phyloP scores from a whole-genome alignment of 2,888 invertebrate species.

The Glyphotaelius pellucidus region DNA sequence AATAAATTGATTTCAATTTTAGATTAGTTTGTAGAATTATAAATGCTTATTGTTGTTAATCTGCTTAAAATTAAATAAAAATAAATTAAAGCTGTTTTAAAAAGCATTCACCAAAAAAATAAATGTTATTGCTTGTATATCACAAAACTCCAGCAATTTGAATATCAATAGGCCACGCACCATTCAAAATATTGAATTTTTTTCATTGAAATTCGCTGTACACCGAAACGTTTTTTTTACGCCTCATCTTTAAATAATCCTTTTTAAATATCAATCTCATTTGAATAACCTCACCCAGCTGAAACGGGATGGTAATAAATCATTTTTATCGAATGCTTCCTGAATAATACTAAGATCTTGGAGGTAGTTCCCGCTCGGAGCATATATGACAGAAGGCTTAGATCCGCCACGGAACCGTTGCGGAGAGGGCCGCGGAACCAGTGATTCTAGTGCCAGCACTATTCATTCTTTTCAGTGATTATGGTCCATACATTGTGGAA shows the following conservation, averaged over 20 bases:
- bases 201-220: background rate
- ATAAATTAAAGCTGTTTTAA: background rate
- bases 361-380: slow-evolving; percentile 33
- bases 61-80: background rate
- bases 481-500: background rate
- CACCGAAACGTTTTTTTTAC: background rate
- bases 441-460: background rate
- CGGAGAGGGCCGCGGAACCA: background rate
- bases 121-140: background rate
- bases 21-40: too few species aligned
- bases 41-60: too few species aligned
- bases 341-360: slow-evolving; percentile 52
- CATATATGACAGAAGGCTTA: slow-evolving; percentile 48
- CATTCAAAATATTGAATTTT: background rate
- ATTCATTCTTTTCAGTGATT: background rate
- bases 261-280: slow-evolving; percentile 50
- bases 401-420: slow-evolving; percentile 20
- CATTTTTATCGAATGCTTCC: slow-evolving; percentile 57
- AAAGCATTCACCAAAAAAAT: background rate
- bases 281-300: slow-evolving; percentile 38
- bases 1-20: too few species aligned
- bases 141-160: background rate
- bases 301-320: slow-evolving; percentile 49
- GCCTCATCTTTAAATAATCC: slow-evolving; percentile 32
- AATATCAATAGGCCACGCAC: background rate